Conservation (phyloP, 2,797 vertebrate genomes). For the Discoglossus pictus region DNA sequence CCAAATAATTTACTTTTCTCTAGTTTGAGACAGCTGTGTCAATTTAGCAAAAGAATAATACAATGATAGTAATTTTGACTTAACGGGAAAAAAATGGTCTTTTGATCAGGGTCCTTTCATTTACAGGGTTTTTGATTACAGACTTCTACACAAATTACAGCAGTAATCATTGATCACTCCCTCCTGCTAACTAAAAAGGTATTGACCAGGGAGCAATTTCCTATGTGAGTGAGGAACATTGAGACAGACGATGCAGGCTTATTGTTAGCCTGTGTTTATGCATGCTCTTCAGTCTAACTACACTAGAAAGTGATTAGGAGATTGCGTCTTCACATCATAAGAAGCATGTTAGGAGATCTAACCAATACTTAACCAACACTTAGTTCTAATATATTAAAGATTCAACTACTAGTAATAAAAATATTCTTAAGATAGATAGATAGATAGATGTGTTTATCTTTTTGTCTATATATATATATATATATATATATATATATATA, state of each 20-base stretch:
- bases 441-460: too few species aligned
- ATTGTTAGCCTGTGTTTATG: constrained; percentile 29
- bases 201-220: constrained; percentile 51
- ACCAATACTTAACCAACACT: too few species aligned
- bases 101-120: constrained; percentile 62
- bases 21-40: constrained; percentile 21
- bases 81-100: constrained; percentile 57
- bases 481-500: too few species aligned
- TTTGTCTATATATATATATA: too few species aligned
- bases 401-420: too few species aligned
- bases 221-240: constrained; percentile 49
- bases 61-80: constrained; percentile 56
- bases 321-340: background rate
- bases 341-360: background rate
- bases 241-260: constrained; percentile 44
- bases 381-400: too few species aligned
- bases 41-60: constrained; percentile 31
- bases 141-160: constrained; percentile 61
- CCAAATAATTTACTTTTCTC: constrained; percentile 31
- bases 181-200: constrained; percentile 56
- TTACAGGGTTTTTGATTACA: constrained; percentile 61
- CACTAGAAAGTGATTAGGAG: constrained; percentile 22
- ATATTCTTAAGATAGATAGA: too few species aligned
- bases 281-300: constrained; percentile 3
- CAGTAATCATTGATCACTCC: constrained; percentile 60